phyloP scores from a whole-genome alignment of 2,888 invertebrate genomes.

The Baccha elongata region DNA sequence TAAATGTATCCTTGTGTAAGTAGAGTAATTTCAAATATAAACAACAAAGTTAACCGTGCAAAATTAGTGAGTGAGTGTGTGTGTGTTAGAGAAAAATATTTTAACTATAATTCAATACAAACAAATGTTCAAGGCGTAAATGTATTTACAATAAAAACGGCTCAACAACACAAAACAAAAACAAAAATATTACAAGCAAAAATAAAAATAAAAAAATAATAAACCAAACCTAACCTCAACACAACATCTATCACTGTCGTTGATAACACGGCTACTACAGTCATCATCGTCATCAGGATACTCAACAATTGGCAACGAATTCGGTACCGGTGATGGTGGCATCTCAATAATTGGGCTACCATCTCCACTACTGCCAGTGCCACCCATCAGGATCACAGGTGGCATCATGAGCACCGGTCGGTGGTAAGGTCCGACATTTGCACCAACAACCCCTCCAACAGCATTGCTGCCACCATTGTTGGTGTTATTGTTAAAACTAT shows the following conservation, averaged over 20 bases:
- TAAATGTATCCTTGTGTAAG: conserved; percentile 27
- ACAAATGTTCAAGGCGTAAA: conserved; percentile 51
- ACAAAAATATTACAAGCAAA: conserved; percentile 73
- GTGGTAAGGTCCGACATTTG: conserved; percentile 77
- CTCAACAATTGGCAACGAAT: conserved; percentile 89
- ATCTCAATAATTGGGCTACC: conserved; percentile 84
- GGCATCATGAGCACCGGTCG: conserved; percentile 83
- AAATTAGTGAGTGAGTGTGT: conserved; percentile 51
- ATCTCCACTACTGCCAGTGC: conserved; percentile 83
- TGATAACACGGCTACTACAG: conserved; percentile 74
- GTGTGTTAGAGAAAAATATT: conserved; percentile 35
- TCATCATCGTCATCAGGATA: conserved; percentile 94
- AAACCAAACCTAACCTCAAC: conserved; percentile 82
- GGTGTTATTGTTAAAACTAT: conserved; percentile 69
- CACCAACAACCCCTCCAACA: conserved; percentile 34
- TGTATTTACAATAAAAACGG: conserved; percentile 67
- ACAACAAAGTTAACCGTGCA: conserved; percentile 46
- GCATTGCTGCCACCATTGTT: conserved; percentile 40
- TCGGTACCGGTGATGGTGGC: conserved; percentile 85
- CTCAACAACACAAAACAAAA: conserved; percentile 70
- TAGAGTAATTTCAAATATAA: conserved; percentile 8
- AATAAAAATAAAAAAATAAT: conserved; percentile 74
- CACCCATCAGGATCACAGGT: conserved; percentile 83
- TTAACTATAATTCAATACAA: conserved; percentile 48
- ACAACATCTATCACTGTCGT: conserved; percentile 81